Percentiles rank a stretch among this genome's conserved stretches.
Evolutionary conservation across 2,113 vertebrate species (phyloP).

Genomic region (Laticauda colubrina): DNA sequence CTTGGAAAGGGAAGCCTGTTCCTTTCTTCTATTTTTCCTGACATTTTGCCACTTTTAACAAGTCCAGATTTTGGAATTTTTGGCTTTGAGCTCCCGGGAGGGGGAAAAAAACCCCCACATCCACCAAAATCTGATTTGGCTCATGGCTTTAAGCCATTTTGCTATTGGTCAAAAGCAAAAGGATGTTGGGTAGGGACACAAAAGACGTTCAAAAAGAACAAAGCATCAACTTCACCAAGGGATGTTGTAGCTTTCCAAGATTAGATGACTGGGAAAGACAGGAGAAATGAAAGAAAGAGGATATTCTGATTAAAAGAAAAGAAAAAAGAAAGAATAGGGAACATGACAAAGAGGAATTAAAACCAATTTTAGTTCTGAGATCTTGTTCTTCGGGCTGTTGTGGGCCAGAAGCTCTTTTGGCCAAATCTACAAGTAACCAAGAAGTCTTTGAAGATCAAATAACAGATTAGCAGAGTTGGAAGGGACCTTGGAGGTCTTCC

Average conservation of each 20-base stretch:
- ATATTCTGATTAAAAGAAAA: no score
- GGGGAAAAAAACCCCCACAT: neutral
- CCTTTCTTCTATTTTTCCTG: neutral
- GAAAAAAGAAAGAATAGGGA: no score
- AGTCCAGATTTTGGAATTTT: neutral
- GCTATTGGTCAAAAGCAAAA: neutral
- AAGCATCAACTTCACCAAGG: no score
- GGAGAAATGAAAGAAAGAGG: neutral
- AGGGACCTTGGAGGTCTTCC: no score
- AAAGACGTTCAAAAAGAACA: no score
- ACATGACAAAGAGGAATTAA: no score
- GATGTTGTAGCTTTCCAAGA: neutral
- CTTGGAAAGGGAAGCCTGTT: slow-evolving; percentile 36
- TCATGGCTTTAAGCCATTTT: neutral
- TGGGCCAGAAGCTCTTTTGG: no score
- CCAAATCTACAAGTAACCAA: no score
- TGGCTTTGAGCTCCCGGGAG: neutral
- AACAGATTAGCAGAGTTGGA: no score
- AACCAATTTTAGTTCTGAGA: no score
- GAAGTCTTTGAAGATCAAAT: neutral
- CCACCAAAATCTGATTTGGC: neutral
- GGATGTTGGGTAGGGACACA: neutral
- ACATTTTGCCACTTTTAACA: neutral
- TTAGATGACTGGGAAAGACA: neutral
- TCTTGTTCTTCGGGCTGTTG: no score